Evolutionary conservation across 1,140 invertebrate genomes (phyloP).

Genomic region (Plodia interpunctella): DNA sequence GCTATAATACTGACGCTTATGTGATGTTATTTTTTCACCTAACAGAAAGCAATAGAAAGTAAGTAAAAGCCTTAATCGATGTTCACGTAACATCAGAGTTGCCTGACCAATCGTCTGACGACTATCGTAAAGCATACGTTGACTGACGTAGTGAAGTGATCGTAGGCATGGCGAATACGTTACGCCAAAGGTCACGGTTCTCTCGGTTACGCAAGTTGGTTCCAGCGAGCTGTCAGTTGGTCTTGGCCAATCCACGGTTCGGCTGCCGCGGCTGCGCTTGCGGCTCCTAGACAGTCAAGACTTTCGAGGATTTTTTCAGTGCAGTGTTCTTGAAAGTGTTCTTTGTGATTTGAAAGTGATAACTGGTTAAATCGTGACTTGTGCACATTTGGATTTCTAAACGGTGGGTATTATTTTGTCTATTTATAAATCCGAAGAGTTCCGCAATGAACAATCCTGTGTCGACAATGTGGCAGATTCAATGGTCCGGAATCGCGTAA

Average conservation of each 20-base stretch:
- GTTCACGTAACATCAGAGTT: neutral
- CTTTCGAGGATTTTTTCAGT: neutral
- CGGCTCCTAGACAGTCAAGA: neutral
- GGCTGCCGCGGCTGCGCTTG: slow-evolving; percentile 7
- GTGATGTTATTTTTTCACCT: neutral
- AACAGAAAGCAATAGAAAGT: neutral
- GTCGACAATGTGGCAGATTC: slow-evolving; percentile 8
- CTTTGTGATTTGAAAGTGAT: neutral
- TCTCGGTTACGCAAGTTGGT: slow-evolving; percentile 33
- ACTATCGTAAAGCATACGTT: neutral
- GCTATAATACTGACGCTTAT: neutral
- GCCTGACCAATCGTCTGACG: neutral
- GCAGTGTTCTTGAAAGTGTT: neutral
- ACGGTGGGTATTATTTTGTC: neutral
- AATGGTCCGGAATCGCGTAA: slow-evolving; percentile 12
- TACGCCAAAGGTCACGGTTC: slow-evolving; percentile 40
- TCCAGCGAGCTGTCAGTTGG: slow-evolving; percentile 27
- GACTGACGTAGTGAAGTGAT: slow-evolving; percentile 4
- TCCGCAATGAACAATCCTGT: slow-evolving; percentile 5
- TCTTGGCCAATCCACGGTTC: slow-evolving; percentile 22
- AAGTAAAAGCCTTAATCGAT: slow-evolving; percentile 5
- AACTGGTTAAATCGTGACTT: neutral
- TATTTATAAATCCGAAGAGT: neutral
- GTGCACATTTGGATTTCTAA: neutral
- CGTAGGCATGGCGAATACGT: slow-evolving; percentile 11